Percentiles rank a stretch among this genome's conserved stretches.
These are phyloP conservation scores for Encarsia formosa DNA, from an alignment of 2,888 invertebrate species.

Conservation along the genomic window DNA sequence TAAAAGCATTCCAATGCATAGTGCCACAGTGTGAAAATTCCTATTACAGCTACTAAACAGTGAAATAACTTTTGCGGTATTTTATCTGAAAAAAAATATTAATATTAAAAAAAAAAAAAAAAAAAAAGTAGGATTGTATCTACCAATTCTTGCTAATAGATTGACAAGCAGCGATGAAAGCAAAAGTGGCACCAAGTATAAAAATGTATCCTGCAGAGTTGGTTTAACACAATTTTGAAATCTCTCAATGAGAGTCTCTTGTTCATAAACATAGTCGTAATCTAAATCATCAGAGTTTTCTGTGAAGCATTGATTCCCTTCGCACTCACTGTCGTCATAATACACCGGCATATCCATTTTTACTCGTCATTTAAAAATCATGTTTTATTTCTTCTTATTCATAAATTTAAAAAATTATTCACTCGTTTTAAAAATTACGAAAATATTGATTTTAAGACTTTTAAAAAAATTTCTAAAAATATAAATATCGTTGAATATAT, in stretches of 20 bases:
- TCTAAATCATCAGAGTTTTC: conserved; percentile 39
- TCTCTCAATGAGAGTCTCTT: conserved; percentile 40
- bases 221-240: conserved; percentile 43
- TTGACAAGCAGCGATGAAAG: conserved; percentile 39
- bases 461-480: too few relatives aligned
- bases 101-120: conserved; percentile 1
- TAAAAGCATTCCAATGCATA: conserved; percentile 44
- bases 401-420: conserved; percentile 4
- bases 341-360: conserved; percentile 31
- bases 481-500: too few relatives aligned
- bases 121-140: not conserved
- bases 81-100: conserved; percentile 10
- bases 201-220: conserved; percentile 39
- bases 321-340: conserved; percentile 39
- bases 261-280: conserved; percentile 41
- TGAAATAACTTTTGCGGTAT: conserved; percentile 21
- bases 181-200: conserved; percentile 41
- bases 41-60: conserved; percentile 31
- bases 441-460: not conserved
- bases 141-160: conserved; percentile 31
- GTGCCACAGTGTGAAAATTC: conserved; percentile 39
- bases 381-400: not conserved
- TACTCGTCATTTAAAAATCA: not conserved
- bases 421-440: not conserved
- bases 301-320: conserved; percentile 34